Base-by-base conservation (phyloP, 2,113 vertebrate species). In the Amphiprion percula region DNA sequence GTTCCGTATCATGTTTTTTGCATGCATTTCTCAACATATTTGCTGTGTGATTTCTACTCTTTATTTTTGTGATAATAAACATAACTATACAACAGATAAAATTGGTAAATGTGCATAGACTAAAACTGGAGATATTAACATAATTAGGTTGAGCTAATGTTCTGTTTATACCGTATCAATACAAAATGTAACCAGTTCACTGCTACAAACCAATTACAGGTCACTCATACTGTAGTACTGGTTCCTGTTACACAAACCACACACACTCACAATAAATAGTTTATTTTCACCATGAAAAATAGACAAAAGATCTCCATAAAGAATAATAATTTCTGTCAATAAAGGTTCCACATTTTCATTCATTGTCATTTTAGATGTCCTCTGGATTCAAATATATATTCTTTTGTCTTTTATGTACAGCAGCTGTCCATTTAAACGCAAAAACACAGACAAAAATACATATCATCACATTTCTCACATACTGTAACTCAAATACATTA, bases 261-360 rank as follows among this genome's bases (percentile, higher is more conserved):
- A 66, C 47, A 64, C 23, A 58, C n/a, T 88, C 80, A 88, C 88
- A 93, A 90, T 91, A 94, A 93, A 94, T 92, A 91, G 74, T 95
- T 95, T 94, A 94, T 92, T 94, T 74, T 80, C 65, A 92, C 87
- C 83, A 90, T 82, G 58, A 94, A 94, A 95, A 94, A 93, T 91
- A 93, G 85, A 94, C 83, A 80, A 71, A 79, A 67, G 19, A 81
- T 89, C 74, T 92, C 37, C 68, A 79, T 85, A 65, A 85, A 86
- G 49, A 87, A 77, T 50, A 83, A 72, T 56, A 65, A 73, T 63
- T 80, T 62, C 2, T 53, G 0, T 56, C 50, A 46, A 54, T 59
- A 16, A 80, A 77, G 10, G 49, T 62, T 84, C 41, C 53, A 68
- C 69, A 77, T 82, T 79, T 61, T 71, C 26, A 41, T 64, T 14